These are phyloP conservation scores for Pangasius djambal DNA, from an alignment of 2,797 vertebrate genomes.

Conservation along the genomic window DNA sequence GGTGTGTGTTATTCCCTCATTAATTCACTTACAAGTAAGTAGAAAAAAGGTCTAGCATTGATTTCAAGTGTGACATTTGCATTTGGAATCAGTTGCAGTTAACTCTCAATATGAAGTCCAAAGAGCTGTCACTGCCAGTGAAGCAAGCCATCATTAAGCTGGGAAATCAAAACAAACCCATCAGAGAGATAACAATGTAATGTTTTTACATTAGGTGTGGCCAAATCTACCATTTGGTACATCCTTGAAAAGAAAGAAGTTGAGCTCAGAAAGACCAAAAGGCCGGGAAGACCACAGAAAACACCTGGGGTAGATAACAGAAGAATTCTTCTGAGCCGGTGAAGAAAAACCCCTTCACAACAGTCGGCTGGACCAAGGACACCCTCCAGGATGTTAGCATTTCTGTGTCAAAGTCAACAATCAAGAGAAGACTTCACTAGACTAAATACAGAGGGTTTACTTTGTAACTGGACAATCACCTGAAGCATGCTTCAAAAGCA, in stretches of 20 bases:
- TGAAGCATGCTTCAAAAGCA: no score
- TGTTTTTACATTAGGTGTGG: conserved; percentile 38
- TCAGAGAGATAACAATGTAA: neutral
- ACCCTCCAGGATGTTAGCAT: conserved; percentile 28
- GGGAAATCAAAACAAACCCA: neutral
- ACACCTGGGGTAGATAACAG: neutral
- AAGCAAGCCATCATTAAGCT: neutral
- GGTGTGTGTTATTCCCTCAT: neutral
- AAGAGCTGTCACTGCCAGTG: neutral
- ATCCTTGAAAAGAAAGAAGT: conserved; percentile 29
- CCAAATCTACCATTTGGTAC: conserved; percentile 48
- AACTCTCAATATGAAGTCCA: neutral
- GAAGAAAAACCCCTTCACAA: conserved; percentile 30
- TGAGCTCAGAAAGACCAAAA: neutral
- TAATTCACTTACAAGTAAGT: neutral
- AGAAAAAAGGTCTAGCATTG: neutral
- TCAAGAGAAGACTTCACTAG: neutral
- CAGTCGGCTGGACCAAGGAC: conserved; percentile 39
- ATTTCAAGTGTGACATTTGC: neutral
- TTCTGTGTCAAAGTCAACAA: conserved; percentile 39
- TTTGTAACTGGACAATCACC: neutral
- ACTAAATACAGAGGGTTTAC: neutral
- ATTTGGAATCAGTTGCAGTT: neutral
- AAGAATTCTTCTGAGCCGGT: neutral
- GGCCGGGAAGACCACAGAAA: neutral